A percentile compares a stretch with the other conserved stretches of the same genome.
Evolutionary conservation across 2,888 invertebrate species (phyloP).

Genomic region (Osmoderma eremita): DNA sequence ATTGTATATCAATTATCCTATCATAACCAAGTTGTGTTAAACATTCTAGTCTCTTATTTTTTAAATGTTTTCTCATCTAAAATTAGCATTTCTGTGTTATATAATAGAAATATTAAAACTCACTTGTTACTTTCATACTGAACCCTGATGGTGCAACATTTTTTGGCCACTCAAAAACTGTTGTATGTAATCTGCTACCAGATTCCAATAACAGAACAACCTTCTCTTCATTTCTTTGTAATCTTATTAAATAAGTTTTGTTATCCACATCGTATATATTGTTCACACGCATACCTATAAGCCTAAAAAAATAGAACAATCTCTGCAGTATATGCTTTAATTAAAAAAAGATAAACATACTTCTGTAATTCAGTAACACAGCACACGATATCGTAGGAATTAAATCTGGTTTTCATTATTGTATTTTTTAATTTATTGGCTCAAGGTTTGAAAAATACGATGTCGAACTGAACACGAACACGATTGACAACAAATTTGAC

Average conservation of each 20-base stretch:
- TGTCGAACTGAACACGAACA: background rate
- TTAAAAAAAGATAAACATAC: constrained; percentile 64
- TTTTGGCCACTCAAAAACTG: constrained; percentile 98
- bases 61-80: constrained; percentile 93
- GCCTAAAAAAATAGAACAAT: constrained; percentile 67
- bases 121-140: constrained; percentile 86
- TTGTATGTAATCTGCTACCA: constrained; percentile 92
- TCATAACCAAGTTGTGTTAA: constrained; percentile 90
- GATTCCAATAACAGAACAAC: constrained; percentile 91
- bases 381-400: constrained; percentile 92
- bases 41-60: constrained; percentile 91
- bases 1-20: constrained; percentile 93
- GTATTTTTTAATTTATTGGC: constrained; percentile 1
- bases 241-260: constrained; percentile 91
- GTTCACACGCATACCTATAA: constrained; percentile 91
- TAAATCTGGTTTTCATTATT: constrained; percentile 92
- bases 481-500: background rate
- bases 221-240: constrained; percentile 89
- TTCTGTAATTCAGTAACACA: constrained; percentile 86
- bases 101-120: background rate
- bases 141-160: constrained; percentile 95
- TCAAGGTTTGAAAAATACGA: constrained; percentile 5
- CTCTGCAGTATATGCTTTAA: constrained; percentile 4
- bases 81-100: constrained; percentile 7
- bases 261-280: constrained; percentile 98